phyloP scores from a whole-genome alignment of 2,888 invertebrate genomes.

The Apoda limacodes region DNA sequence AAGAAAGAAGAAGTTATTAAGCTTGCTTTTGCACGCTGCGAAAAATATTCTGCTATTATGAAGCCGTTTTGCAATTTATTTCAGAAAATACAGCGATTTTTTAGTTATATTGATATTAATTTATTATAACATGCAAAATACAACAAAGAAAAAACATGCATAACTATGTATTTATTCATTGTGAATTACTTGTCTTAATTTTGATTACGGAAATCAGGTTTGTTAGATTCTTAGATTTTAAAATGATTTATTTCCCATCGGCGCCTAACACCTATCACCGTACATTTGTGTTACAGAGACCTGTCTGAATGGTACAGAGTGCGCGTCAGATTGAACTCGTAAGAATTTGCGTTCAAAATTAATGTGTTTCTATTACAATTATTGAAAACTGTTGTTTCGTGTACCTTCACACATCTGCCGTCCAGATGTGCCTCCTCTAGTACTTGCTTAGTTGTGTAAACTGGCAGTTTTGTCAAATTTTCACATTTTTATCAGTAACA shows the following conservation, averaged over 20 bases:
- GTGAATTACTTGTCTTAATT: too few species aligned
- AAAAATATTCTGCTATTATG: too few species aligned
- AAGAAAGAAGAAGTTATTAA: too few species aligned
- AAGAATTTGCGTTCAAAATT: slow-evolving; percentile 72
- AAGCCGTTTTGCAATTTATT: too few species aligned
- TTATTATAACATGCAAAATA: slow-evolving; percentile 4
- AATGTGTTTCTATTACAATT: slow-evolving; percentile 60
- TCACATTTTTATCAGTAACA: too few species aligned
- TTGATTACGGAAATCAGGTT: slow-evolving; percentile 10
- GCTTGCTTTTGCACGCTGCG: too few species aligned
- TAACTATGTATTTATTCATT: too few species aligned
- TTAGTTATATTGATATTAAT: too few species aligned
- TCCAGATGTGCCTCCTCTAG: slow-evolving; percentile 59
- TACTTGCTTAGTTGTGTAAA: slow-evolving; percentile 56
- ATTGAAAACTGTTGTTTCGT: slow-evolving; percentile 62
- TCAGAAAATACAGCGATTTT: too few species aligned
- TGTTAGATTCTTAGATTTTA: slow-evolving; percentile 5
- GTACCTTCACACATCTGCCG: slow-evolving; percentile 65
- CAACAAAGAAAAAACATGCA: slow-evolving; percentile 5
- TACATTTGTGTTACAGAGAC: slow-evolving; percentile 71
- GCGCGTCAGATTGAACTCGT: slow-evolving; percentile 88
- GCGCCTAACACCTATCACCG: slow-evolving; percentile 51
- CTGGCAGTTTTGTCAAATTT: slow-evolving; percentile 51
- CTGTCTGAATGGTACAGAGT: slow-evolving; percentile 86
- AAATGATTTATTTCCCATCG: slow-evolving; percentile 18